Evolutionary conservation across 2,113 vertebrate species (phyloP).

Genomic region (Eulemur macaco): DNA sequence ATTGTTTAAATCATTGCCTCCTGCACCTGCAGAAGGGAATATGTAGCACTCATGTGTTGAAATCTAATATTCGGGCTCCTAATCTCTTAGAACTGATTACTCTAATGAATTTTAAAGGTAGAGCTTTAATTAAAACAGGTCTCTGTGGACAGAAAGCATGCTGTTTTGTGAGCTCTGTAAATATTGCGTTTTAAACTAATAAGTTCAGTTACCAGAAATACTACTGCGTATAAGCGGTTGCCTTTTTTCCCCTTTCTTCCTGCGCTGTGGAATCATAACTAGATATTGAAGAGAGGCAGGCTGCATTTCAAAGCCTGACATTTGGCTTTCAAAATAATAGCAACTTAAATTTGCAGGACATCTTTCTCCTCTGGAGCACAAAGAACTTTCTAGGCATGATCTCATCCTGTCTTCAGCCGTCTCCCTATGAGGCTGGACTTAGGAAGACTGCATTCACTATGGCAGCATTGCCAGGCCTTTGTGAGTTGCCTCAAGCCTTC

Average conservation of each 20-base stretch:
- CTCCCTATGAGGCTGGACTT: background rate
- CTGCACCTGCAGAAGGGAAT: slow-evolving; percentile 24
- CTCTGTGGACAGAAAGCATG: slow-evolving; percentile 66
- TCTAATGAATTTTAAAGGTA: slow-evolving; percentile 76
- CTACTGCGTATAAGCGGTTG: slow-evolving; percentile 55
- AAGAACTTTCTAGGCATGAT: slow-evolving; percentile 57
- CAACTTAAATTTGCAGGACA: slow-evolving; percentile 18
- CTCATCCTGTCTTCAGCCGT: slow-evolving; percentile 51
- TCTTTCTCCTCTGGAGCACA: slow-evolving; percentile 40
- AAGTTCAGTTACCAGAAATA: slow-evolving; percentile 74
- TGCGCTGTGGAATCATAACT: slow-evolving; percentile 54
- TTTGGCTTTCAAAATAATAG: slow-evolving; percentile 67
- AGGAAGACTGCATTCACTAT: background rate
- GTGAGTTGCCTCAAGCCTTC: background rate
- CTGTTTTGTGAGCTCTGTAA: slow-evolving; percentile 70
- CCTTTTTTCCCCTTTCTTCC: background rate
- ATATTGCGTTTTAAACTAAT: slow-evolving; percentile 77
- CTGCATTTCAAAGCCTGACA: slow-evolving; percentile 60
- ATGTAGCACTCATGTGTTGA: background rate
- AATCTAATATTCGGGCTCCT: slow-evolving; percentile 44
- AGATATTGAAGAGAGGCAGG: slow-evolving; percentile 52
- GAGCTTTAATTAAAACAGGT: slow-evolving; percentile 75
- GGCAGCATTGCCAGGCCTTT: background rate
- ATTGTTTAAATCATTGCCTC: slow-evolving; percentile 40
- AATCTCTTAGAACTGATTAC: slow-evolving; percentile 66